These are phyloP conservation scores for Trichomycterus rosablanca DNA, from an alignment of 2,113 vertebrate genomes.

Conservation along the genomic window DNA sequence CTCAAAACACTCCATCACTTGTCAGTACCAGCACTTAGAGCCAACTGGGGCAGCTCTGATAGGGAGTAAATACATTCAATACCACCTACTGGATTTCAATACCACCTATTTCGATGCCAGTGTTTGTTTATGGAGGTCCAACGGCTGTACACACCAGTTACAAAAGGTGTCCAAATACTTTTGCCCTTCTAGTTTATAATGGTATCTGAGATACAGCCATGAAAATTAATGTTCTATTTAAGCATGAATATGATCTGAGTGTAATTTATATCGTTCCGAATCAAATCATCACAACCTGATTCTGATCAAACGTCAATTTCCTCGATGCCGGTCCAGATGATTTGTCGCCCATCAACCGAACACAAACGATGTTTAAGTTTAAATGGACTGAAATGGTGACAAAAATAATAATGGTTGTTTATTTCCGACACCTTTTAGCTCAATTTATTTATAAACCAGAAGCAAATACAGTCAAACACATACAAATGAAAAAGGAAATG, in stretches of 20 bases:
- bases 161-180: too few species aligned
- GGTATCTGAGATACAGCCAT: background rate
- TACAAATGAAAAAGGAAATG: constrained; percentile 59
- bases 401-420: constrained; percentile 43
- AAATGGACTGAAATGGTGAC: background rate
- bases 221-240: constrained; percentile 4
- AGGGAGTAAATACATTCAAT: too few species aligned
- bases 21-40: too few species aligned
- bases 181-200: too few species aligned
- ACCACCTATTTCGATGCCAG: too few species aligned
- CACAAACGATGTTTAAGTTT: background rate
- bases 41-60: too few species aligned
- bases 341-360: background rate
- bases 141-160: background rate
- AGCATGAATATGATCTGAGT: background rate
- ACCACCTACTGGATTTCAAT: too few species aligned
- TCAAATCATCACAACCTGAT: background rate
- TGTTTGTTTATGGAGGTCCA: too few species aligned
- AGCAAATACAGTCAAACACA: constrained; percentile 57
- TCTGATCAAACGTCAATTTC: background rate
- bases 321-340: background rate
- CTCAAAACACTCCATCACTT: too few species aligned
- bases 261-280: background rate
- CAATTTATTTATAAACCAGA: constrained; percentile 64
- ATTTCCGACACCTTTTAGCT: constrained; percentile 58